phyloP scores from a whole-genome alignment of 2,797 vertebrate species.

The Nannoperca obscura region DNA sequence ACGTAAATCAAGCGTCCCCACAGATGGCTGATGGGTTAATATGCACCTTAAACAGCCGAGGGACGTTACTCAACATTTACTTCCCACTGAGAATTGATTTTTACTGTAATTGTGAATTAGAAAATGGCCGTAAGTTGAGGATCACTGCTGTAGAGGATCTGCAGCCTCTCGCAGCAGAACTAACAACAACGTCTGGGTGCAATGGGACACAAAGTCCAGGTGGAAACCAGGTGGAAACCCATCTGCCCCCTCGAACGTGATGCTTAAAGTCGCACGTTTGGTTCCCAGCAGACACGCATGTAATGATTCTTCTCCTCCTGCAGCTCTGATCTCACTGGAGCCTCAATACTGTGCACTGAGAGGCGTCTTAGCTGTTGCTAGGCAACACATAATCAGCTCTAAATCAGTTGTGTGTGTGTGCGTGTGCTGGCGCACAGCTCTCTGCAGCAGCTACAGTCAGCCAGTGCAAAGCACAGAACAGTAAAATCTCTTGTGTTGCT shows the following conservation, averaged over 20 bases:
- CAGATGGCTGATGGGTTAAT: too few relatives aligned
- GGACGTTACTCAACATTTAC: too few relatives aligned
- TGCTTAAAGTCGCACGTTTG: not conserved
- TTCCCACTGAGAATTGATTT: too few relatives aligned
- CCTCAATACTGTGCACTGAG: conserved; percentile 64
- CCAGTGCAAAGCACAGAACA: conserved; percentile 12
- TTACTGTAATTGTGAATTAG: too few relatives aligned
- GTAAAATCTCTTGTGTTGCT: not conserved
- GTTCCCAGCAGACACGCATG: not conserved
- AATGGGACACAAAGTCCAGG: not conserved
- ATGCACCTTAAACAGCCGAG: too few relatives aligned
- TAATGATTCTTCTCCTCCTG: conserved; percentile 46
- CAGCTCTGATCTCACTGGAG: conserved; percentile 50
- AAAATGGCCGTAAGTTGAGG: too few relatives aligned
- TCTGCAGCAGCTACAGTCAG: conserved; percentile 27
- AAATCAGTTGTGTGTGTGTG: conserved; percentile 65
- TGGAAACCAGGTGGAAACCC: not conserved
- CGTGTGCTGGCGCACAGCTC: conserved; percentile 40
- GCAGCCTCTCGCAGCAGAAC: not conserved
- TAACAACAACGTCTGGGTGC: not conserved
- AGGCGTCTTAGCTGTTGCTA: conserved; percentile 77
- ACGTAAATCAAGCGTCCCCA: too few relatives aligned
- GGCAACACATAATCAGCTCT: conserved; percentile 66
- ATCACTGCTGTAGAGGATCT: not conserved
- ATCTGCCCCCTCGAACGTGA: not conserved